Conservation (phyloP, 2,113 vertebrate genomes). For the Cricetomys ansorgei region DNA sequence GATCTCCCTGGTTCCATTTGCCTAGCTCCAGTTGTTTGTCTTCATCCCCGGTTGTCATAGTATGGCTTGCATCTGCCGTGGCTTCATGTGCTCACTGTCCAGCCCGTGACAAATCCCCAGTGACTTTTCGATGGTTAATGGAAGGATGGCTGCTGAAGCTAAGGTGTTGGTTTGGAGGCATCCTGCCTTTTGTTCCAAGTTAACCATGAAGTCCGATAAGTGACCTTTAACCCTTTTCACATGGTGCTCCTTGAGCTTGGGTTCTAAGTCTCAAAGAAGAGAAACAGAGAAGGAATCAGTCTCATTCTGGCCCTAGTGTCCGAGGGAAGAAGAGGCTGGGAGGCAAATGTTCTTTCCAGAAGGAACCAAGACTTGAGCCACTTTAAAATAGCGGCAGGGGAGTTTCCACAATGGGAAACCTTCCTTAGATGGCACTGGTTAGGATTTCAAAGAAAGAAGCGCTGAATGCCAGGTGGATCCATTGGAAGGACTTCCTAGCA, state of each 20-base stretch:
- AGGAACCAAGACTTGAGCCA: too few species aligned
- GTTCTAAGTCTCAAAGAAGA: neutral
- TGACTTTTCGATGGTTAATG: neutral
- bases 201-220: neutral
- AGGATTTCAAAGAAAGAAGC: neutral
- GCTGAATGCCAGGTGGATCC: neutral
- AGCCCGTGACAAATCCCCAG: neutral
- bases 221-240: neutral
- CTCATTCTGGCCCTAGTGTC: neutral
- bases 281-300: neutral
- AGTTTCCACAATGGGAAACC: neutral
- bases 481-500: neutral
- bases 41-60: neutral
- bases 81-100: neutral
- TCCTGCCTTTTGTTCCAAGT: neutral
- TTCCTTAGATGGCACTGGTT: neutral
- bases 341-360: neutral
- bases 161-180: neutral
- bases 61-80: neutral
- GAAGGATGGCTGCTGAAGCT: neutral
- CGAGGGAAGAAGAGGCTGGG: neutral
- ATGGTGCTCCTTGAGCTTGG: neutral
- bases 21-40: too few species aligned
- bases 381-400: neutral
- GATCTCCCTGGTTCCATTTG: neutral